phyloP scores from a whole-genome alignment of 2,113 vertebrate genomes.

The Festucalex cinctus region DNA sequence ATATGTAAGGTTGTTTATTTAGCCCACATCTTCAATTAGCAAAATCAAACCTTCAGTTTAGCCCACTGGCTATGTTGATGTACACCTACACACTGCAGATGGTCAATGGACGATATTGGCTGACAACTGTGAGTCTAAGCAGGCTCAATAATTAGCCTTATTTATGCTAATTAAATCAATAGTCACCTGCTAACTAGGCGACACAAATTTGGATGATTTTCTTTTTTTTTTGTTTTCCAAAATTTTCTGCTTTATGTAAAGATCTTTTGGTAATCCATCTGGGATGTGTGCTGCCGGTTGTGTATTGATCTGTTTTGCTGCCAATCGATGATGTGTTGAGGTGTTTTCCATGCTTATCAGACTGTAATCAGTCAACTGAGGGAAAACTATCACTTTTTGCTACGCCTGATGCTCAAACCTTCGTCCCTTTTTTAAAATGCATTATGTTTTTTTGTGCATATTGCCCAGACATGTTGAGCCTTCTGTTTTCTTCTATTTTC shows the following conservation, averaged over 20 bases:
- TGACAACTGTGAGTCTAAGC: neutral
- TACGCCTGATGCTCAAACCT: constrained; percentile 66
- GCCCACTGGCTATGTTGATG: neutral
- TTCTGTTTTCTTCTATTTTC: constrained; percentile 27
- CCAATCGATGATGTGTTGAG: constrained; percentile 73
- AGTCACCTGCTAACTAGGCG: constrained; percentile 13
- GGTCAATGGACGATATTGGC: neutral
- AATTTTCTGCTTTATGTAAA: neutral
- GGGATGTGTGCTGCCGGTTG: constrained; percentile 48
- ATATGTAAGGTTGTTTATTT: neutral
- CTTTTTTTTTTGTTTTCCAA: constrained; percentile 10
- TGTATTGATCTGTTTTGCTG: constrained; percentile 75
- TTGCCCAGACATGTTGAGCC: constrained; percentile 16
- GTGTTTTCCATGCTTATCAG: constrained; percentile 75
- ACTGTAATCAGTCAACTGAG: constrained; percentile 75
- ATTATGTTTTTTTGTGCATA: constrained; percentile 55
- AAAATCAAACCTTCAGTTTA: neutral
- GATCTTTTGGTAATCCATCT: constrained; percentile 29
- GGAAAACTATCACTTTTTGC: constrained; percentile 75
- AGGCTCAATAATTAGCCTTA: constrained; percentile 5
- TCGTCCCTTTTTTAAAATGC: constrained; percentile 61
- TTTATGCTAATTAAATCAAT: constrained; percentile 14
- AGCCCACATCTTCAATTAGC: neutral
- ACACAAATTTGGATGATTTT: neutral
- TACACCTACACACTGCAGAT: neutral